Evolutionary conservation across 2,797 vertebrate genomes (phyloP).

Genomic region (Pteropus rufus): DNA sequence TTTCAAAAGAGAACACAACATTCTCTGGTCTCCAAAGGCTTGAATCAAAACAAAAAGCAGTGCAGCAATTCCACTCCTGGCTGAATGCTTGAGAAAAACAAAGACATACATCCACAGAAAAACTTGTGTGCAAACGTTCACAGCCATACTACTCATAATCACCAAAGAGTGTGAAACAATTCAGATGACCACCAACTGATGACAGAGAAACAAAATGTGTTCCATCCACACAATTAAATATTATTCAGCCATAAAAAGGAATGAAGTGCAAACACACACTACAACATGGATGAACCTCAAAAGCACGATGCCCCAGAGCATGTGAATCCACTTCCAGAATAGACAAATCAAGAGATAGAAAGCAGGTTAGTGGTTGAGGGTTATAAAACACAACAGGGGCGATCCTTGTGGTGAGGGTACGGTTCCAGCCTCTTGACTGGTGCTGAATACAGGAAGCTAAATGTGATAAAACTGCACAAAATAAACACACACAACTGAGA

Average conservation of each 20-base stretch:
- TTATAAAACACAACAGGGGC: background rate
- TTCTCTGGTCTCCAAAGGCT: background rate
- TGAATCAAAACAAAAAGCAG: background rate
- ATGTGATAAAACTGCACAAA: background rate
- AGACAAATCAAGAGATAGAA: background rate
- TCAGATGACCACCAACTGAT: too few relatives aligned
- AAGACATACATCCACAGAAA: too few relatives aligned
- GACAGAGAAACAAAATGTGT: fast-evolving
- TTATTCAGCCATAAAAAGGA: background rate
- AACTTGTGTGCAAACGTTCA: fast-evolving
- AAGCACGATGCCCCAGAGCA: background rate
- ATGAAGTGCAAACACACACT: fast-evolving
- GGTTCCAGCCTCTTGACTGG: background rate
- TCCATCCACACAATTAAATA: background rate
- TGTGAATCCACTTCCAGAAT: background rate
- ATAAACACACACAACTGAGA: background rate
- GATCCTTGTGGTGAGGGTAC: background rate
- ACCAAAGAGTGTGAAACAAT: background rate
- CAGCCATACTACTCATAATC: background rate
- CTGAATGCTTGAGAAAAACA: background rate
- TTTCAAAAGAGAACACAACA: background rate
- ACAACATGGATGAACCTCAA: fast-evolving
- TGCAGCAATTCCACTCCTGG: background rate
- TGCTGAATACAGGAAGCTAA: background rate
- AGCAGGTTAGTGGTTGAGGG: too few relatives aligned